phyloP scores from a whole-genome alignment of 2,888 invertebrate genomes.

The Eudasyphora cyanicolor region DNA sequence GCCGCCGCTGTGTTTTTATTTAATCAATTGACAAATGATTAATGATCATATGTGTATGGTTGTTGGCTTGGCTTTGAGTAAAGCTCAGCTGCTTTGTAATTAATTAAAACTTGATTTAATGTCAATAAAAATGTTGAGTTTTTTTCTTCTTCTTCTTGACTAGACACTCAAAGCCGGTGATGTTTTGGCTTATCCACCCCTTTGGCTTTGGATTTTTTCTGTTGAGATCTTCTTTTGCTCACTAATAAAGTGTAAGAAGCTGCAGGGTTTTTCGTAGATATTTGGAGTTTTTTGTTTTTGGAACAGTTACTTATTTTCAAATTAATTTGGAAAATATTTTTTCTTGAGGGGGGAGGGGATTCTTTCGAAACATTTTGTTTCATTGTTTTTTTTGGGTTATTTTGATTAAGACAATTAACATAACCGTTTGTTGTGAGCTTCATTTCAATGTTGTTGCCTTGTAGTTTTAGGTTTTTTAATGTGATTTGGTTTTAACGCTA shows the following conservation, averaged over 20 bases:
- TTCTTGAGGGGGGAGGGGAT: no score
- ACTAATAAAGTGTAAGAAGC: not conserved
- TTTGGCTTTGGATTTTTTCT: not conserved
- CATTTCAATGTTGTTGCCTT: not conserved
- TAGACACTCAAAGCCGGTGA: not conserved
- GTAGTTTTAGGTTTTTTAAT: slow-evolving; percentile 37
- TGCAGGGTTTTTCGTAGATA: not conserved
- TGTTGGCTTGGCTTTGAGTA: not conserved
- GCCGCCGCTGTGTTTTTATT: slow-evolving; percentile 26
- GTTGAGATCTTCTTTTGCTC: not conserved
- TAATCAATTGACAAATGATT: slow-evolving; percentile 64
- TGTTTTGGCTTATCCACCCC: not conserved
- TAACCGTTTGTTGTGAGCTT: slow-evolving; percentile 26
- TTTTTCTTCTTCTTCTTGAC: not conserved
- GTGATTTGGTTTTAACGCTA: slow-evolving; percentile 34
- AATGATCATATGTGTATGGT: slow-evolving; percentile 45
- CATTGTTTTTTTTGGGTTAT: slow-evolving; percentile 8
- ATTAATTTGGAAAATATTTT: slow-evolving; percentile 28
- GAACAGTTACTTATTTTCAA: slow-evolving; percentile 28
- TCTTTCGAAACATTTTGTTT: not conserved
- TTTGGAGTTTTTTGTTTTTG: not conserved
- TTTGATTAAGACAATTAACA: slow-evolving; percentile 50
- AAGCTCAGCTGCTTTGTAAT: slow-evolving; percentile 44
- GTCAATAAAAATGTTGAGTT: slow-evolving; percentile 42
- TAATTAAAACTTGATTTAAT: slow-evolving; percentile 62